Evolutionary conservation across 2,888 invertebrate genomes (phyloP).

Genomic region (Napeogenes sylphis): DNA sequence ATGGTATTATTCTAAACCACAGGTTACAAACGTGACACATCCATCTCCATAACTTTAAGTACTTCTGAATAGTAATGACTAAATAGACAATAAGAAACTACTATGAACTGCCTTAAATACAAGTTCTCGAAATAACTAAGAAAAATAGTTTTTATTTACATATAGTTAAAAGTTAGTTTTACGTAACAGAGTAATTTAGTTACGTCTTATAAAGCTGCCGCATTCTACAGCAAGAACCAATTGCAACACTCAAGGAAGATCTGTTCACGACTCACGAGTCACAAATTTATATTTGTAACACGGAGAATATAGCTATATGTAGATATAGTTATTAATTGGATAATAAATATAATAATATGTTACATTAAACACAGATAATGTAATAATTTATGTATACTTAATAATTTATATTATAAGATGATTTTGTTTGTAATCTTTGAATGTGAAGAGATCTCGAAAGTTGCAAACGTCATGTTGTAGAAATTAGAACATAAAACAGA

Average conservation of each 20-base stretch:
- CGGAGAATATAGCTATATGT: background rate
- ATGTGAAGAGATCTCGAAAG: no score
- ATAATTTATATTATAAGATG: no score
- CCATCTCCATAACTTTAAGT: no score
- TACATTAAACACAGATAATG: no score
- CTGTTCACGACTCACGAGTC: constrained; percentile 4
- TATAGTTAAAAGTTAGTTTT: background rate
- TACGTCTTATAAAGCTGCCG: background rate
- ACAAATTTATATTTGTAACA: constrained; percentile 4
- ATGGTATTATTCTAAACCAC: no score
- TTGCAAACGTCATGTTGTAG: no score
- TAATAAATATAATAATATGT: no score
- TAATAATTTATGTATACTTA: no score
- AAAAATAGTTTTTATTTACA: background rate
- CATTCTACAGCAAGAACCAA: background rate
- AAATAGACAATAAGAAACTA: background rate
- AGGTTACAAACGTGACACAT: no score
- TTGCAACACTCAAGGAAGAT: constrained; percentile 5
- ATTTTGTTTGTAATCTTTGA: no score
- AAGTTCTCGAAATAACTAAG: no score
- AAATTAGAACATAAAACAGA: no score
- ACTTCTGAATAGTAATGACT: background rate
- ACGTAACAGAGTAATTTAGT: background rate
- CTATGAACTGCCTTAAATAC: background rate
- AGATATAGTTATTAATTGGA: background rate